Evolutionary conservation across 1,140 invertebrate genomes (phyloP).

Genomic region (Apocrypta bakeri): DNA sequence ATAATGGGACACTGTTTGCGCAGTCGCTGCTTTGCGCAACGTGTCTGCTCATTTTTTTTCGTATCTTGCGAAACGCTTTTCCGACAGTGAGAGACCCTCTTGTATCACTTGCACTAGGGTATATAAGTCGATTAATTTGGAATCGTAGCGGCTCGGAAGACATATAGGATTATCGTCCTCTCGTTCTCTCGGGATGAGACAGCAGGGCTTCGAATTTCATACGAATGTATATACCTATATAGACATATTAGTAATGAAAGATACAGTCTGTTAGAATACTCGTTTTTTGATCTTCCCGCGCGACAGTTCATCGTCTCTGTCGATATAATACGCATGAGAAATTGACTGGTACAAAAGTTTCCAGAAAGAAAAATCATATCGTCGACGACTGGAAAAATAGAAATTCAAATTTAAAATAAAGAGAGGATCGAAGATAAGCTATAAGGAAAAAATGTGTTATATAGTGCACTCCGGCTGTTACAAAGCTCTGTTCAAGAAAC

Average conservation of each 20-base stretch:
- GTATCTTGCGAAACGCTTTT: background rate
- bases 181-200: background rate
- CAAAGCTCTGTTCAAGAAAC: slow-evolving; percentile 23
- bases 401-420: background rate
- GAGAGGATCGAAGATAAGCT: background rate
- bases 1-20: slow-evolving; percentile 60
- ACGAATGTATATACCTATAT: background rate
- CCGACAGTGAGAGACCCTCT: background rate
- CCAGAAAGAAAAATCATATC: background rate
- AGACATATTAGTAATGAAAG: background rate
- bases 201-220: background rate
- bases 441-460: background rate
- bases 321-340: background rate
- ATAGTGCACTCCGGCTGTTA: background rate
- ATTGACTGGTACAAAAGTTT: background rate
- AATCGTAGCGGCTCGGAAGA: background rate
- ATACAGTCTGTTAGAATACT: background rate
- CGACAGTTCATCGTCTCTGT: background rate
- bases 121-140: background rate
- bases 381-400: background rate
- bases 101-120: background rate
- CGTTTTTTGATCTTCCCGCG: background rate
- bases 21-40: slow-evolving; percentile 24
- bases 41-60: background rate
- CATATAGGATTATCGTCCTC: background rate